Evolutionary conservation across 2,888 invertebrate species (phyloP), one percentile per base, ranked within the genome.

Genomic region (Platycnemis pennipes): DNA sequence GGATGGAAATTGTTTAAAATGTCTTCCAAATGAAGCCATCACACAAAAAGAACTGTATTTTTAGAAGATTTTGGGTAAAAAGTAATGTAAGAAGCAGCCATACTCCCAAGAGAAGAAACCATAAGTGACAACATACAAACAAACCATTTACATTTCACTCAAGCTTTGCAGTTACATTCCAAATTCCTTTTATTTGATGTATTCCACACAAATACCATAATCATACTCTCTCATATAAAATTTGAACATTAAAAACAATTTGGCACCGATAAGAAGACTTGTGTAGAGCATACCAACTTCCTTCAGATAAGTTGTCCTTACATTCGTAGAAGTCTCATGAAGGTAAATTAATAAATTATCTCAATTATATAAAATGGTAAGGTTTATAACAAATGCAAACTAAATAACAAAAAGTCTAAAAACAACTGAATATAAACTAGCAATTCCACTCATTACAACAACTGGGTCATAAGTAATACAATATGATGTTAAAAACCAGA

Each of bases 191-290:
- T 13, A 56, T 69, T 63, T 69, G 26, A 44, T 77, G 77, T 77
- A 37, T 13, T 37, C 31, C 26, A 63, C 42, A 37, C 44, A 44
- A 44, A 69, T 44, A 56, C 69, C 45, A 91, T 44, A 44, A n/a
- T 44, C 49, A 53, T 42, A 26, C 1, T 26, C 63, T 63, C 77
- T 77, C 0, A 37, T 37, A 77, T 77, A 77, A 77, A 42, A 16
- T 63, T 91, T 26, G 26, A 91, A 69, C 16, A 53, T 44, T 44
- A 45, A 87, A n/a, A 91, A 91, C 63, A 44, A 91, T 91, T 91
- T 91, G 91, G 91, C 91, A 91, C 91, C 44, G 69, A 44, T 45
- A 44, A 89, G 89, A 89, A 89, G 63, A 56, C 53, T 56, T 91
- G 56, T 77, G 63, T 42, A 91, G 63, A 91, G 63, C 42, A 91